These are phyloP conservation scores for Tachina fera DNA, from an alignment of 2,888 invertebrate species.

Conservation along the genomic window DNA sequence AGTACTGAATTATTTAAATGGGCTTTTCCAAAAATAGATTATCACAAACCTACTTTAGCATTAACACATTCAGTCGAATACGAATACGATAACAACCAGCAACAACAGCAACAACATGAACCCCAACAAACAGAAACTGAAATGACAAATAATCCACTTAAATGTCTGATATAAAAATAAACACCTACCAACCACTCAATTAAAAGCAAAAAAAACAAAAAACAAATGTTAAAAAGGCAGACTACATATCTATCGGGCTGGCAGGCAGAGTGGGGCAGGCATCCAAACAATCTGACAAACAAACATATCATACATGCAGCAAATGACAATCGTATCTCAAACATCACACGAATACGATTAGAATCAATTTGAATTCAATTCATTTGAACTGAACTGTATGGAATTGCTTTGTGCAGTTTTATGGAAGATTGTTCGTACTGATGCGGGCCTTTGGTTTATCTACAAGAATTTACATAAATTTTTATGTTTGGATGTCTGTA, in stretches of 20 bases:
- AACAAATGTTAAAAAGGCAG: background rate
- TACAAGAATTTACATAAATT: background rate
- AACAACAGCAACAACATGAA: conserved; percentile 36
- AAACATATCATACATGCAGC: background rate
- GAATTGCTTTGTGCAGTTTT: background rate
- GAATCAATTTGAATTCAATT: conserved; percentile 56
- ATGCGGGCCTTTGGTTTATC: conserved; percentile 14
- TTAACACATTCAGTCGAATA: conserved; percentile 26
- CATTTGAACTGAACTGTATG: background rate
- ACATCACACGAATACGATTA: conserved; percentile 29
- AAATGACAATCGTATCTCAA: conserved; percentile 10
- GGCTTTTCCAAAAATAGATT: conserved; percentile 62
- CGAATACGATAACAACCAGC: conserved; percentile 3
- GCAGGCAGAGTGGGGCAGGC: background rate
- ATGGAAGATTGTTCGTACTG: background rate
- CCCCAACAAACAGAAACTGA: conserved; percentile 42
- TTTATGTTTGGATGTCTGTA: background rate
- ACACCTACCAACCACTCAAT: conserved; percentile 62
- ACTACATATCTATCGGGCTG: background rate
- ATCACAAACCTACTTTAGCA: conserved; percentile 45
- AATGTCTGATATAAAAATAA: conserved; percentile 61
- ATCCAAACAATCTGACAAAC: conserved; percentile 9
- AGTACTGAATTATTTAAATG: conserved; percentile 60
- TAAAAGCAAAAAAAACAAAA: background rate
- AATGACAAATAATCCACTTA: conserved; percentile 70